Conservation (phyloP, 2,888 invertebrate genomes). For the Sclerodermus sp. region DNA sequence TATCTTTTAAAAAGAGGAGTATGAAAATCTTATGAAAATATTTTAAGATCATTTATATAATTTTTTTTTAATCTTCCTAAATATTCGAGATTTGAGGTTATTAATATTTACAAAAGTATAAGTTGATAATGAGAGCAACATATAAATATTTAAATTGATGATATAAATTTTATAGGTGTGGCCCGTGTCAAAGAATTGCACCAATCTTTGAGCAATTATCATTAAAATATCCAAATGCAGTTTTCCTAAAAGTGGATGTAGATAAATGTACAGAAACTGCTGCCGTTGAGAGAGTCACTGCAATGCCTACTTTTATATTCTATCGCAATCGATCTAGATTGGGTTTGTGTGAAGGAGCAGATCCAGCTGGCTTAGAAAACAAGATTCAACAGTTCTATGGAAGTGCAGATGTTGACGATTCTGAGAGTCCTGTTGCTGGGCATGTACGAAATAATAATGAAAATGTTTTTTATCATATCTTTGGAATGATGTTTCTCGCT, state of each 20-base stretch:
- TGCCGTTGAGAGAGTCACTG: constrained; percentile 82
- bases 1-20: no score
- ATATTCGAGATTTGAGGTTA: no score
- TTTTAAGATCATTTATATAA: no score
- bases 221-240: constrained; percentile 81
- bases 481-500: constrained; percentile 46
- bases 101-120: neutral
- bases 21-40: no score
- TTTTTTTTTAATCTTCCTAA: no score
- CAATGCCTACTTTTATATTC: constrained; percentile 98
- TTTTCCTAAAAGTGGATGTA: constrained; percentile 94
- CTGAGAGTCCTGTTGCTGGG: constrained; percentile 72
- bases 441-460: constrained; percentile 68
- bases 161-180: constrained; percentile 75
- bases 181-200: constrained; percentile 92
- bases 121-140: neutral
- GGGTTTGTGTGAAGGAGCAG: constrained; percentile 86
- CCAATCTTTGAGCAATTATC: constrained; percentile 90
- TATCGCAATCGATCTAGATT: constrained; percentile 87
- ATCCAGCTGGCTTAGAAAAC: constrained; percentile 77
- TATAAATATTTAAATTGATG: neutral
- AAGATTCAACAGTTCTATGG: constrained; percentile 88
- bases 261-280: constrained; percentile 91
- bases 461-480: constrained; percentile 45
- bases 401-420: constrained; percentile 65